Base-by-base conservation (phyloP, 2,888 invertebrate genomes). In the Byasa hedistus region DNA sequence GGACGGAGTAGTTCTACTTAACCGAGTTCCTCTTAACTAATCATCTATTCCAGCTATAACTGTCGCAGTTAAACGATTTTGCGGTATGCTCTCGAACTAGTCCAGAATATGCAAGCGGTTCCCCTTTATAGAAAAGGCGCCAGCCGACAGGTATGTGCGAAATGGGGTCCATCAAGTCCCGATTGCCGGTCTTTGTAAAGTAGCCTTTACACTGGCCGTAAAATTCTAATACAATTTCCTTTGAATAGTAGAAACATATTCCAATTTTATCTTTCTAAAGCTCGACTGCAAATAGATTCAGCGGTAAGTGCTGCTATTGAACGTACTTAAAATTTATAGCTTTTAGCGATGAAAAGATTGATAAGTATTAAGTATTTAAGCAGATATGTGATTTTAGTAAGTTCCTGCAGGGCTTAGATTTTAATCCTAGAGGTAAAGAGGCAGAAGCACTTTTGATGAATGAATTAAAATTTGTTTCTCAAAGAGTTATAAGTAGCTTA, bases 51-150 rank as follows among this genome's bases (percentile, higher is more conserved):
- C 62, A 55, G 55, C 52, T 58, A 62, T 66, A 66, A 66, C 66
- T 66, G 66, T 66, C 15, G 27, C 44, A 3, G 54, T 19, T 66
- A 62, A 66, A 58, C 54, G 62, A 66, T 66, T 62, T 55, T 66
- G 66, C 39, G 66, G 66, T 67, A 67, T 63, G 66, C 59, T 32
- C 39, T 23, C 54, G 23, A 62, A 55, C 62, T 55, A 58, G 59
- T 65, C 52, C 57, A 22, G 58, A 67, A 55, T 67, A 59, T 59
- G 66, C 36, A 52, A 59, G 36, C 66, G 58, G 58, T 59, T 54
- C 58, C 60, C 63, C 63, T 66, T 66, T 56, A 63, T 63, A 67
- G 66, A 24, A 58, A 57, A 67, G 66, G 59, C 66, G 63, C 67
- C 55, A 59, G 61, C 36, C 36, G 48, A 36, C 67, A 64, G 51